phyloP scores from a whole-genome alignment of 2,113 vertebrate genomes.

The Cercocebus atys region DNA sequence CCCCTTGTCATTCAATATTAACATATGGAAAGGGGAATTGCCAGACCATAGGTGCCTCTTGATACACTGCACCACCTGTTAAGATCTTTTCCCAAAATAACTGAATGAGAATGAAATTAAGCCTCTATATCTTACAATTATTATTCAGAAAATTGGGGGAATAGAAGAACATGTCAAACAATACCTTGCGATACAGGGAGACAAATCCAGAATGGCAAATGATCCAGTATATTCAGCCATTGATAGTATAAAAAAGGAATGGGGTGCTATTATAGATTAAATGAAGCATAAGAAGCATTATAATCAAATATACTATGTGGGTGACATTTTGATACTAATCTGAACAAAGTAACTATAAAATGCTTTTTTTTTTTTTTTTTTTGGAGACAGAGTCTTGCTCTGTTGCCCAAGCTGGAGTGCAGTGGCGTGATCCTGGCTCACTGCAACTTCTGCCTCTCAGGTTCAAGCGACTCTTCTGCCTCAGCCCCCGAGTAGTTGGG shows the following conservation, averaged over 20 bases:
- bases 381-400: no score
- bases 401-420: no score
- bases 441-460: no score
- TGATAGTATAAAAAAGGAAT: neutral
- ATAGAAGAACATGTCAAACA: neutral
- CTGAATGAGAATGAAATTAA: constrained; percentile 1
- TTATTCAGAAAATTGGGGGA: neutral
- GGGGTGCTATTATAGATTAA: neutral
- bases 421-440: no score
- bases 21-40: neutral
- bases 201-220: neutral
- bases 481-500: no score
- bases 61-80: neutral
- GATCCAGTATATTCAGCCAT: neutral
- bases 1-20: neutral
- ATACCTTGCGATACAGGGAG: neutral
- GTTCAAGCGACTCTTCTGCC: no score
- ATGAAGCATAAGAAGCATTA: neutral
- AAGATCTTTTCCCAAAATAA: constrained; percentile 8
- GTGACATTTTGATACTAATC: neutral
- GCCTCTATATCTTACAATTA: neutral
- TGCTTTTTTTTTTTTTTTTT: no score
- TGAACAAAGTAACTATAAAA: neutral
- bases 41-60: neutral
- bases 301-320: neutral